Base-by-base conservation (phyloP, 2,113 vertebrate species). In the Syrmaticus mikado region DNA sequence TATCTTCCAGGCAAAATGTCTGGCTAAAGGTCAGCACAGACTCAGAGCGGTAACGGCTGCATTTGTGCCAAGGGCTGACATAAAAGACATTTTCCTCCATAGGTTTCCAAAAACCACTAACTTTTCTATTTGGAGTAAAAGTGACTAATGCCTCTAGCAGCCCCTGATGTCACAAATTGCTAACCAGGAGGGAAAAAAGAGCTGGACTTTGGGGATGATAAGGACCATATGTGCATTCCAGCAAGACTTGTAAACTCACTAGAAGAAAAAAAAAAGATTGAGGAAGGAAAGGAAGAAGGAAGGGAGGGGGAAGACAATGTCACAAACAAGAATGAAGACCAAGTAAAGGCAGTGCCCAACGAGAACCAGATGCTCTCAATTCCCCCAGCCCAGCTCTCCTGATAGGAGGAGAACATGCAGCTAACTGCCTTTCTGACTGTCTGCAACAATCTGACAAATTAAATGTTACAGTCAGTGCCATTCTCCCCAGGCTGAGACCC, bases 211-310 rank as follows among this genome's bases (percentile, higher is more conserved):
- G 8, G 83, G 86, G 88, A 88, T 93, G 97, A 97, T 95, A 92
- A 95, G 95, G 95, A 97, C 96, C 97, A 97, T 95, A 95, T 97
- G 97, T 97, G 94, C 97, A 97, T 98, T 98, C 97, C 98, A 97
- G 89, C 68, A 76, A 92, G 79, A 60, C 95, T 70, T 85, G 85
- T 95, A 91, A 94, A 95, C 61, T 89, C 66, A 70, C 71, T 83
- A 80, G 89, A 77, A 81, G 78, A 30, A 32, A 83, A 67, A 22
- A 22, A 45, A 61, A 41, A 13, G 16, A 57, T 55, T 41, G 48
- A 88, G 88, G 43, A 71, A 68, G 65, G 38, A n/a, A 15, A 41
- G 53, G 72, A 58, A 41, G 40, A 22, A 74, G 40, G 48, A n/a
- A 53, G 45, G n/a, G 8, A 3, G 58, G 32, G 32, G 19, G 18